Evolutionary conservation across 2,888 invertebrate species (phyloP).

Genomic region (Mesodorylaimus sp.): DNA sequence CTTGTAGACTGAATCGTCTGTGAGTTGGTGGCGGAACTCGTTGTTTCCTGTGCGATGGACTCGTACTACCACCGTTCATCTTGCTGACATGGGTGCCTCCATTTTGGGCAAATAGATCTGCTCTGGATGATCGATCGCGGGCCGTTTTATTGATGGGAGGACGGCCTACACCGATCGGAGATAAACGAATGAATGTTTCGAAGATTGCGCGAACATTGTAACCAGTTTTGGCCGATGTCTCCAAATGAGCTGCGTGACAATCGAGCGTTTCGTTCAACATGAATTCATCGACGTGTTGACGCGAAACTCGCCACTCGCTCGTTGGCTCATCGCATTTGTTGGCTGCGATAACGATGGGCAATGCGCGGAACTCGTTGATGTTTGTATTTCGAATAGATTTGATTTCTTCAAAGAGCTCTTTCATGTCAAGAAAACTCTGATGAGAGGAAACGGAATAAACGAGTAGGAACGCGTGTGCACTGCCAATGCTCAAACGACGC

Average conservation of each 20-base stretch:
- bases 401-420: not conserved
- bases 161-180: too few species aligned
- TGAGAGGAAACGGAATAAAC: constrained; percentile 69
- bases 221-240: constrained; percentile 2
- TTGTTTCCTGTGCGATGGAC: too few species aligned
- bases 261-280: not conserved
- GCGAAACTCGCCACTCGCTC: not conserved
- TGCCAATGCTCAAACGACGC: constrained; percentile 78
- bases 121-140: too few species aligned
- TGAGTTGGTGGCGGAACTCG: too few species aligned
- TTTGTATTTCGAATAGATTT: not conserved
- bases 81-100: too few species aligned
- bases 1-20: too few species aligned
- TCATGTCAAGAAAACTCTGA: constrained; percentile 17
- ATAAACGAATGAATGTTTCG: not conserved
- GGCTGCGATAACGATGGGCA: constrained; percentile 80
- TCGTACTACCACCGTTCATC: too few species aligned
- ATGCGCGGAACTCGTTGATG: constrained; percentile 43
- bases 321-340: constrained; percentile 55
- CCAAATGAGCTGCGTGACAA: not conserved
- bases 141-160: too few species aligned
- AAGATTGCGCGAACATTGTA: constrained; percentile 6
- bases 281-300: constrained; percentile 1
- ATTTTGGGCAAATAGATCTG: too few species aligned
- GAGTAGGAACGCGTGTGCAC: constrained; percentile 77